A percentile compares a stretch with the other conserved stretches of the same genome.
These are phyloP conservation scores for Drosophila repleta DNA, from an alignment of 1,140 invertebrate species.

Conservation along the genomic window DNA sequence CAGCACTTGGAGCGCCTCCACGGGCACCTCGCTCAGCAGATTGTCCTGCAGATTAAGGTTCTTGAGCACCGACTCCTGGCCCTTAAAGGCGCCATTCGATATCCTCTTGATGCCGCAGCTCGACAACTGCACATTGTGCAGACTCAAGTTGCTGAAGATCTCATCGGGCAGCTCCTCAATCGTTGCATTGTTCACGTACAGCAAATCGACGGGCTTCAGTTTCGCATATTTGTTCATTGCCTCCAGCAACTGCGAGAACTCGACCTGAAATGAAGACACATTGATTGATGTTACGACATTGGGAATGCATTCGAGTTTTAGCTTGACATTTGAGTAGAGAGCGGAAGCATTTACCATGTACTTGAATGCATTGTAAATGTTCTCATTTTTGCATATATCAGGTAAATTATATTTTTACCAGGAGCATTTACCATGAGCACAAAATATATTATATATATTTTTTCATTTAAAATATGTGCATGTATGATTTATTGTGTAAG, in stretches of 20 bases:
- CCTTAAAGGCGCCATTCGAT: constrained; percentile 90
- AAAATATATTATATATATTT: no score
- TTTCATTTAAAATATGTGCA: no score
- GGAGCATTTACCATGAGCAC: not conserved
- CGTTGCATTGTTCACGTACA: constrained; percentile 95
- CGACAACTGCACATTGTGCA: constrained; percentile 93
- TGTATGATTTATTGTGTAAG: no score
- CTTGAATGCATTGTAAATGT: not conserved
- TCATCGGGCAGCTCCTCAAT: constrained; percentile 88
- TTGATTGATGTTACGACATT: no score
- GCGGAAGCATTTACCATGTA: no score
- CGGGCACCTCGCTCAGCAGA: constrained; percentile 91
- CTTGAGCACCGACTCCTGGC: constrained; percentile 90
- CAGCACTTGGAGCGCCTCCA: constrained; percentile 88
- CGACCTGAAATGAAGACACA: constrained; percentile 85
- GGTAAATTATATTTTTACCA: no score
- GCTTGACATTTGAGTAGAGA: no score
- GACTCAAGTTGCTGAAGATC: constrained; percentile 89
- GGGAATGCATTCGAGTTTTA: no score
- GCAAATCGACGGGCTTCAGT: constrained; percentile 89
- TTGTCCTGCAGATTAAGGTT: constrained; percentile 95
- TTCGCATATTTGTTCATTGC: constrained; percentile 89
- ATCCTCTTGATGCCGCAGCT: constrained; percentile 91
- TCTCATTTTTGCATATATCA: no score
- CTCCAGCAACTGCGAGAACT: constrained; percentile 89